phyloP scores from a whole-genome alignment of 2,888 invertebrate genomes.

The Meteorus cinctellus region DNA sequence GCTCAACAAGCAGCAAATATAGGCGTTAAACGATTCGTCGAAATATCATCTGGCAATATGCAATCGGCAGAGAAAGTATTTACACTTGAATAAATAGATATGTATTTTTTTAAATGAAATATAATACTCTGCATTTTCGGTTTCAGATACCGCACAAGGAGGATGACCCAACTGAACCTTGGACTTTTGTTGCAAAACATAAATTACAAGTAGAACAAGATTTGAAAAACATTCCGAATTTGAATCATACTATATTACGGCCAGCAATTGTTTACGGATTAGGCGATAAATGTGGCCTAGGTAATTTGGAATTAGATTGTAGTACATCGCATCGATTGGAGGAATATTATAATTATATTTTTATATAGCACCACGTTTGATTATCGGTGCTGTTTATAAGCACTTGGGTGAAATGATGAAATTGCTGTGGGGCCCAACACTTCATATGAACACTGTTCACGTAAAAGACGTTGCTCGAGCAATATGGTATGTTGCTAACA shows the following conservation, averaged over 20 bases:
- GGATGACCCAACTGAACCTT: slow-evolving; percentile 84
- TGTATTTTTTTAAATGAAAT: neutral
- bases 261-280: slow-evolving; percentile 91
- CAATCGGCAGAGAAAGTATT: slow-evolving; percentile 85
- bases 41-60: slow-evolving; percentile 90
- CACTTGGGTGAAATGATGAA: slow-evolving; percentile 93
- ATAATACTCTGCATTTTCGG: neutral
- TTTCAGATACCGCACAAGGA: slow-evolving; percentile 81
- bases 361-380: slow-evolving; percentile 84
- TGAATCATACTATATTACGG: slow-evolving; percentile 86
- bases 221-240: slow-evolving; percentile 79
- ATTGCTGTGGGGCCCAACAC: slow-evolving; percentile 88
- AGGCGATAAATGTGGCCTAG: slow-evolving; percentile 88
- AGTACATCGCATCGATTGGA: slow-evolving; percentile 21
- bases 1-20: slow-evolving; percentile 84
- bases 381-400: slow-evolving; percentile 92
- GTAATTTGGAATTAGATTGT: slow-evolving; percentile 73
- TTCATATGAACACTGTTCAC: slow-evolving; percentile 91
- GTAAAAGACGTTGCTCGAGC: slow-evolving; percentile 89
- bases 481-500: slow-evolving; percentile 82
- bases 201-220: slow-evolving; percentile 89
- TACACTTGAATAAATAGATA: slow-evolving; percentile 30
- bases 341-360: neutral
- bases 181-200: slow-evolving; percentile 89
- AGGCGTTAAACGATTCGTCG: slow-evolving; percentile 83